Evolutionary conservation across 2,888 invertebrate genomes (phyloP), one percentile per base, ranked within the genome.

Genomic region (Metellina segmentata): DNA sequence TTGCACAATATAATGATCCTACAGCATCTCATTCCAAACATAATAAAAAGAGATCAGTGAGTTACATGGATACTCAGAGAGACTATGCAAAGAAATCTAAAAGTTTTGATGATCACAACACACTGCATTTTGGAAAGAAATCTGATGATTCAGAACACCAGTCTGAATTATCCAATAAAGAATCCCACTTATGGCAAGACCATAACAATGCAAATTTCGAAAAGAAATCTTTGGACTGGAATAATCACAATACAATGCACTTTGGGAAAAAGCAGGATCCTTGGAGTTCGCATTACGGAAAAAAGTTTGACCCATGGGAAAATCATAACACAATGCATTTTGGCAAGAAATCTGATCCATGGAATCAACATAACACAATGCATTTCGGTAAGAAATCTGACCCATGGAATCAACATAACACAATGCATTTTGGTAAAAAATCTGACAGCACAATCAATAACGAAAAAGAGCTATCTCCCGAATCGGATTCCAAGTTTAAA

Each of bases 391-490:
- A 88, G n/a, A 88, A 81, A 48, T 81, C 71, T 1, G 75, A 83
- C 52, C 77, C 78, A 8, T 83, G 77, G 83, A 79, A 87, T 20
- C 20, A 49, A 9, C 83, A 89, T 48, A 83, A 78, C 20, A 88
- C 88, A 6, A 19, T 91, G 72, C 91, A 91, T 69, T 91, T 91
- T 69, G 91, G 91, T 4, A 89, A 89, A 49, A 89, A 89, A 74
- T 87, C 81, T 20, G 83, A 83, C 0, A 61, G 16, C 16, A 11
- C 11, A 9, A 16, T 16, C 11, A 61, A 61, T 6, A 11, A 11
- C 61, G 16, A 61, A 16, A 61, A 61, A 8, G 7, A 8, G 11
- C 11, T 4, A 61, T 61, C 61, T 61, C 9, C 5, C 16, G 16
- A 61, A 61, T 16, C 11, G 7, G 9, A 5, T 61, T 61, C 61